phyloP scores from a whole-genome alignment of 2,797 vertebrate species.

The Urocyon cinereoargenteus region DNA sequence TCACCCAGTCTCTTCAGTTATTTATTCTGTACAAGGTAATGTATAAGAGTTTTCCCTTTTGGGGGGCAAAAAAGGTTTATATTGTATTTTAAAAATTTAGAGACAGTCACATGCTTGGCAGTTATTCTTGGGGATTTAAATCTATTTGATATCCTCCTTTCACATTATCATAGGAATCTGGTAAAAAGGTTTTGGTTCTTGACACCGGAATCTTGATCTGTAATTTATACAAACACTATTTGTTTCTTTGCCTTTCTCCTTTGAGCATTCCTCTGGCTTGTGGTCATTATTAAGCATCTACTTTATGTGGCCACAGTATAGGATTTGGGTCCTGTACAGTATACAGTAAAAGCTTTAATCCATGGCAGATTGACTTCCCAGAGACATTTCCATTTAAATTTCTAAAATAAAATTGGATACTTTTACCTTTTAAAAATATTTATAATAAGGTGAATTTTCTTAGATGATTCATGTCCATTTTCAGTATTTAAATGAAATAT shows the following conservation, averaged over 20 bases:
- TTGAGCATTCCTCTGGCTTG: neutral
- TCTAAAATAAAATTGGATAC: constrained; percentile 53
- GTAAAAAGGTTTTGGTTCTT: neutral
- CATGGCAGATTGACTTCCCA: constrained; percentile 20
- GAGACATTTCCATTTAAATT: constrained; percentile 32
- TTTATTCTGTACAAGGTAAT: constrained; percentile 12
- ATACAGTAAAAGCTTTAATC: constrained; percentile 22
- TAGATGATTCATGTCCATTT: neutral
- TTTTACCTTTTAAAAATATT: constrained; percentile 55
- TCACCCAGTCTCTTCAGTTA: neutral
- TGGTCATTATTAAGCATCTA: neutral
- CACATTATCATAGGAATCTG: neutral
- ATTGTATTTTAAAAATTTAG: constrained; percentile 4
- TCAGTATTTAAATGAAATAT: neutral
- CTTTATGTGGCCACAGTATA: neutral
- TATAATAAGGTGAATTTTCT: neutral
- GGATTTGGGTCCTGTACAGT: neutral
- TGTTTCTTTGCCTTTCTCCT: neutral
- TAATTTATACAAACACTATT: neutral
- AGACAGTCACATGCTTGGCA: neutral
- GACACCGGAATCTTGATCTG: neutral
- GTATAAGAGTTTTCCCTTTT: neutral
- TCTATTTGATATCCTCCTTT: neutral
- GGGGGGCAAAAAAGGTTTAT: neutral
- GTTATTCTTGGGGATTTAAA: neutral